Evolutionary conservation across 2,113 vertebrate genomes (phyloP), one percentile per base, ranked within the genome.

Genomic region (Puffinus mauretanicus): DNA sequence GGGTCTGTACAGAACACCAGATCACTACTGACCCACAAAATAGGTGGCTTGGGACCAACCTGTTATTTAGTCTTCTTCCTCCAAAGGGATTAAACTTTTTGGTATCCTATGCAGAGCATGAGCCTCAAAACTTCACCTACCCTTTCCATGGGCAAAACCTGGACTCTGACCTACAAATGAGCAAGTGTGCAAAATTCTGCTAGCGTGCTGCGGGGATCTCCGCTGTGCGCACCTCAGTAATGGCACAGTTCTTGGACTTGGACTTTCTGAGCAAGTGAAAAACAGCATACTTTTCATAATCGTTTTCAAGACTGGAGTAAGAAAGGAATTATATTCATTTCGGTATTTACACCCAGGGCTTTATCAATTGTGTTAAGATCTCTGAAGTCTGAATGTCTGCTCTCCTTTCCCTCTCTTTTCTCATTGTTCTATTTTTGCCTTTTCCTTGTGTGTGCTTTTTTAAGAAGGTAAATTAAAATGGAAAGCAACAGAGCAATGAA

Each of bases 181-280:
- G 32, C 55, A 76, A 75, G 46, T 3, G 10, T 32, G 46, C 22
- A 58, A 24, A 27, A 34, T 54, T 75, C 61, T 70, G 26, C 82
- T 57, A 38, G 38, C 0, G 0, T 54, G 46, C 20, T 42, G 4
- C 1, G 2, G 38, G 38, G 38, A 44, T 58, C 44, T 76, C 30
- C 26, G 38, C 61, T 14, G 27, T 25, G 26, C 2, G 3, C 34
- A 64, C 40, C n/a, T 49, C 47, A 46, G 46, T 67, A 32, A 44
- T 18, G 20, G 27, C 58, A 66, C 46, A 27, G 27, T 15, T 61
- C 57, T 75, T 58, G 44, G 25, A 19, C 72, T 34, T 52, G n/a
- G 49, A 20, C 71, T 78, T 82, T 36, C 15, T 1, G 1, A 62
- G 34, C 36, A 82, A 57, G 42, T 62, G 29, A 67, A 69, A 82